Base-by-base conservation (phyloP, 2,888 invertebrate genomes). In the Cryptophagus acutangulus region DNA sequence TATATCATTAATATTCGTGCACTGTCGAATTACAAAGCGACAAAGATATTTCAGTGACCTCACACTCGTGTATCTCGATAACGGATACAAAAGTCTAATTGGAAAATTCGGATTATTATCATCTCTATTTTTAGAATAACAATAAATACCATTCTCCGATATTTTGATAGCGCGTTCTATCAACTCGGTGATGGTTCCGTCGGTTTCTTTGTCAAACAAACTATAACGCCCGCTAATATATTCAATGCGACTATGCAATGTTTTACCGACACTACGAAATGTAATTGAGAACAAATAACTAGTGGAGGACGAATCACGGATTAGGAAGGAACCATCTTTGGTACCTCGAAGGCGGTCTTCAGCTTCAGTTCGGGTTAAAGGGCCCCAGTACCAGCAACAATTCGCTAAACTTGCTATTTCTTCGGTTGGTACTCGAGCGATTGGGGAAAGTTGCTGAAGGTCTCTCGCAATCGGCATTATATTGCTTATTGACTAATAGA, bases 301-400 rank as follows among this genome's bases (percentile, higher is more conserved):
- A 52, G 78, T 76, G 39, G 84, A 82, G 13, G 84, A 82, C 2
- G 85, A 85, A 63, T 87, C 86, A n/a, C 87, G 73, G 3, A 88
- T 82, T 43, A 87, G 69, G 67, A 87, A 87, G 9, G 85, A 78
- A 20, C 87, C 87, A 55, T 86, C 84, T 4, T 82, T 80, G 60
- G 81, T 79, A 45, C 78, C 78, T 34, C 73, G 67, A 17, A 87
- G 68, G 58, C 80, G 80, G 39, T 76, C 74, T 62, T 87, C 84
- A 0, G 87, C 85, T 62, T 84, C 82, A 24, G 75, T 74, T 48
- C 82, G 75, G 1, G 81, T 77, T 51, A 87, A 76, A 36, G 85
- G 81, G 10, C 87, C 88, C 87, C 87, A 89, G 64, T 88, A 88
- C 87, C 87, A 87, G 28, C 79, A 81, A 61, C 74, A 71, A 68